Evolutionary conservation across 2,113 vertebrate genomes (phyloP).

Genomic region (Picathartes gymnocephalus): DNA sequence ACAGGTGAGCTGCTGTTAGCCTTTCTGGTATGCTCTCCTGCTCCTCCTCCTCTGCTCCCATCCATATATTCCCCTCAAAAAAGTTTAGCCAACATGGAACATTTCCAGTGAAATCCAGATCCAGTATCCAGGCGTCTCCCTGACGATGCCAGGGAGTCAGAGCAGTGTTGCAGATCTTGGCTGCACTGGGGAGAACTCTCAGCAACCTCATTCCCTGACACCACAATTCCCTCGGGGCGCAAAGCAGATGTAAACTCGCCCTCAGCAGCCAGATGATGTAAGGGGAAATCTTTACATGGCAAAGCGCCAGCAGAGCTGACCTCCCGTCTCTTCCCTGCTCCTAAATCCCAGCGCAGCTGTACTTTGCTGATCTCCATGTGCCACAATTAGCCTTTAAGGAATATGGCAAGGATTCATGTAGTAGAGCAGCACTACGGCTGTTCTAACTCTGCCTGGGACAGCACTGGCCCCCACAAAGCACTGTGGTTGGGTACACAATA

Average conservation of each 20-base stretch:
- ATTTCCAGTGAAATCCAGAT: background rate
- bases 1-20: background rate
- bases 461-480: background rate
- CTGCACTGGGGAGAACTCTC: background rate
- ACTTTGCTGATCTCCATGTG: slow-evolving; percentile 32
- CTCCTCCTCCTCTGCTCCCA: background rate
- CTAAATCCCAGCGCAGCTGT: slow-evolving; percentile 61
- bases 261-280: slow-evolving; percentile 54
- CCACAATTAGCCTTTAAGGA: slow-evolving; percentile 57
- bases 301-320: slow-evolving; percentile 33
- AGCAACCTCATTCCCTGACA: slow-evolving; percentile 41
- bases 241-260: slow-evolving; percentile 48
- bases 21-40: background rate
- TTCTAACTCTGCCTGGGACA: background rate
- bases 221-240: slow-evolving; percentile 16
- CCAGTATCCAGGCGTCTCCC: background rate
- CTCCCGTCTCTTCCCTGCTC: slow-evolving; percentile 41
- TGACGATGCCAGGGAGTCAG: background rate
- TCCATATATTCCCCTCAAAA: background rate
- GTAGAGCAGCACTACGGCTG: background rate
- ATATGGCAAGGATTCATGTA: slow-evolving; percentile 24
- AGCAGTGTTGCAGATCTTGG: background rate
- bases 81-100: background rate
- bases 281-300: slow-evolving; percentile 54
- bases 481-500: background rate